Evolutionary conservation across 92 coral and sea anemone species (phyloP), one percentile per base, ranked within the genome.

Genomic region (Scolanthus callimorphus): DNA sequence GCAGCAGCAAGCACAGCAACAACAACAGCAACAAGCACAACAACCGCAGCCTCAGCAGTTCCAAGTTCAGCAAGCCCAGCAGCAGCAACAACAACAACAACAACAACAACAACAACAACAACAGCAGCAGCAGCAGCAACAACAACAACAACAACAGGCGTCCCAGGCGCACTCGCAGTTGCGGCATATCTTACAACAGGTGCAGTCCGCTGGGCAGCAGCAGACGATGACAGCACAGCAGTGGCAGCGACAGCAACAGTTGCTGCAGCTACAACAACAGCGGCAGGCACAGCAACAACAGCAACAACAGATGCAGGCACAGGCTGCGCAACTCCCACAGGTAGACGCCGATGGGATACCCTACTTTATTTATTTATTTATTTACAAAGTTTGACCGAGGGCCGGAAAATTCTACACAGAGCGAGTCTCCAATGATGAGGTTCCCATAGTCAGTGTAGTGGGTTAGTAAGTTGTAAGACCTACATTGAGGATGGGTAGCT

Each of bases 151-250:
- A 17, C 62, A 52, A 30, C 73, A 67, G 55, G 65, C 19, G 65
- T 20, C 73, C 20, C 82, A 69, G 61, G 62, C 57, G 24, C 67
- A 29, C 19, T 78, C 84, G 1, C 84, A 80, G 67, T 72, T 80
- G 25, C 87, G 87, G 27, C 82, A 74, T 50, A 66, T 80, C 2
- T 51, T 80, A 0, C 86, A 79, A 19, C 77, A 70, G 46, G 54
- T 68, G 15, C 86, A 73, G 74, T 49, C 65, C 39, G 58, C 70
- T 13, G 82, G 78, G 23, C 85, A 79, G 41, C 85, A 78, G 27
- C 88, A 61, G 55, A 59, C 64, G 57, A 73, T 70, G 54, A 75
- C 76, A 4, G 74, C 74, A 28, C 95, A 82, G 65, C 89, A 77
- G 51, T 75, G 75, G 64, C 82, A 81, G 51, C 63, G 50, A 23